Evolutionary conservation across 2,888 invertebrate species (phyloP), one percentile per base, ranked within the genome.

Genomic region (Zygaena filipendulae): DNA sequence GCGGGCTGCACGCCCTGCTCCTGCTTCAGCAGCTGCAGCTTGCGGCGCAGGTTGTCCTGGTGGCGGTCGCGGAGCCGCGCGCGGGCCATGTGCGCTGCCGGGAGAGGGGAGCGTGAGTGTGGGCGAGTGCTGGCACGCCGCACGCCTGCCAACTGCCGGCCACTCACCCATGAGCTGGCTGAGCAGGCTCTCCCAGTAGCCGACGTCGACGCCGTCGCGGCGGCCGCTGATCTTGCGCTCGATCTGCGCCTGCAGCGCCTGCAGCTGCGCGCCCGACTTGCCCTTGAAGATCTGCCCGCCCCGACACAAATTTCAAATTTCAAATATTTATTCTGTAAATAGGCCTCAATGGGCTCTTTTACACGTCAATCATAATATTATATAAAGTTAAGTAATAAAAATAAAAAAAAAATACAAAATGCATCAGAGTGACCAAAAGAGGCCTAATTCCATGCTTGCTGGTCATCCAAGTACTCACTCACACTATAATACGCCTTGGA

Each of bases 111-210:
- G 4, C 8, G 16, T 11, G 22, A 22, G 7, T 7, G 7, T 11
- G 11, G 11, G 7, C 11, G 7, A n/a, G 11, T 4, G 7, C 22
- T n/a, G 9, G 7, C 22, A 3, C 9, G 22, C 11, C 10, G 22
- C 11, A 11, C 11, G 11, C 11, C 22, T 4, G 7, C 6, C 10
- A 11, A 7, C 22, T 22, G 7, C 4, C 7, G 9, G 22, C 10
- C 6, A 2, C 6, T 4, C 25, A 86, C 86, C 87, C 80, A 95
- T 95, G 6, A 99, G 81, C 62, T 97, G 95, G n/a, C 93, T 93
- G 18, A 97, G 81, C 39, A 99, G 72, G 25, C 94, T 93, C 79
- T 99, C 98, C 98, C 98, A 99, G 71, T 97, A 99, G 23, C 95
- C 94, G 38, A 97, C 90, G 75, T 98, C 98, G 23, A 97, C 88